Evolutionary conservation across 2,888 invertebrate genomes (phyloP), one percentile per base, ranked within the genome.

Genomic region (Eilema caniola): DNA sequence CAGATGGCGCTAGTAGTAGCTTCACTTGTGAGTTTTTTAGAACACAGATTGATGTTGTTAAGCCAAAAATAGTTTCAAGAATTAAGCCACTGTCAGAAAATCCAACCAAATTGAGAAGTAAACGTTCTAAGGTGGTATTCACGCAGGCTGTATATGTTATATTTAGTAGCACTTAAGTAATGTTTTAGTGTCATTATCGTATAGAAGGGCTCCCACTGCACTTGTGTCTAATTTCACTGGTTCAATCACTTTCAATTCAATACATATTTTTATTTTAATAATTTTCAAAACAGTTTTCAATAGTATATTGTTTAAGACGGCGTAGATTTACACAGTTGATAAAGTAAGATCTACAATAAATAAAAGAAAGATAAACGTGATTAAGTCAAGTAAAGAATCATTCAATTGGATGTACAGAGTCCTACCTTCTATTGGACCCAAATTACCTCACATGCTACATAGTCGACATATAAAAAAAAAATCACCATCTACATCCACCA

Each of bases 181-280:
- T 83, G 79, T 80, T 77, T 79, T 69, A 79, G 69, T 76, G 80
- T 83, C 83, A 83, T 66, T 66, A 66, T 83, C 76, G 79, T 83
- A 70, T 74, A 74, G 41, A 70, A 31, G 24, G 67, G 59, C 60
- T 57, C 20, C 56, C 71, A 67, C 69, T 63, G 56, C 72, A 66
- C 69, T 69, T 37, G 10, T 41, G n/a, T 25, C 14, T 31, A 25
- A 28, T 4, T 63, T 25, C 16, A 28, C 28, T 62, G 14, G 25
- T 67, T 59, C n/a, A 57, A 47, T 41, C 59, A 72, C 65, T 68
- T 61, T 62, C 28, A 64, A n/a, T n/a, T n/a, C 64, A 25, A 12
- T 14, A 31, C 69, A 69, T 69, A 37, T 20, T 31, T 61, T 11
- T 3, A 10, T 61, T 61, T 59, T 14, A n/a, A n/a, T 14, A 14